phyloP scores from a whole-genome alignment of 2,113 vertebrate genomes.

The Castor canadensis region DNA sequence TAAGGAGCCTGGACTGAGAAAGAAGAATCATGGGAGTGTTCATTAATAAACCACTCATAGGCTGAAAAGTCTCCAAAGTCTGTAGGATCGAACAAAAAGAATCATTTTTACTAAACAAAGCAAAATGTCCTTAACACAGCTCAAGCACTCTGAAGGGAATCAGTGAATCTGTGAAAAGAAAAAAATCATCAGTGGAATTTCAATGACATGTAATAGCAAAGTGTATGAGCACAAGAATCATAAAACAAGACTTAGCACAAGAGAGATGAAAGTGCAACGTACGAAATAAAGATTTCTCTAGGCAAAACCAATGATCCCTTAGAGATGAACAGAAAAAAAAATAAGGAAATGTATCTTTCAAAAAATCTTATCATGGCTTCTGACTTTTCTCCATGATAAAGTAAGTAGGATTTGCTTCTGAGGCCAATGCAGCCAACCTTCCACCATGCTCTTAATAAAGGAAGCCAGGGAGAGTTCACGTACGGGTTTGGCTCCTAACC shows the following conservation, averaged over 20 bases:
- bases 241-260: neutral
- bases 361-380: neutral
- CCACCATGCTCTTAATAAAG: neutral
- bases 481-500: slow-evolving; percentile 33
- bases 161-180: neutral
- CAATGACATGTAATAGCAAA: neutral
- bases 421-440: neutral
- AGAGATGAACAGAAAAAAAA: neutral
- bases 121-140: neutral
- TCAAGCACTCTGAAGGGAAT: neutral
- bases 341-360: neutral
- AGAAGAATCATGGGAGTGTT: neutral
- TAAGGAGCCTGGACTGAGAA: neutral
- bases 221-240: neutral
- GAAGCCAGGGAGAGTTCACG: slow-evolving; percentile 10
- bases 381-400: neutral
- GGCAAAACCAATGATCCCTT: neutral
- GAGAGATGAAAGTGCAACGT: neutral
- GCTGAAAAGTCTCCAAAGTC: neutral
- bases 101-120: neutral
- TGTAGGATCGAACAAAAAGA: neutral
- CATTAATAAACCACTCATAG: neutral
- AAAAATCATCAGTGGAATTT: neutral
- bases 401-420: neutral
- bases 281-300: neutral